These are phyloP conservation scores for Crotalus tigris DNA, from an alignment of 2,113 vertebrate genomes.

Conservation along the genomic window DNA sequence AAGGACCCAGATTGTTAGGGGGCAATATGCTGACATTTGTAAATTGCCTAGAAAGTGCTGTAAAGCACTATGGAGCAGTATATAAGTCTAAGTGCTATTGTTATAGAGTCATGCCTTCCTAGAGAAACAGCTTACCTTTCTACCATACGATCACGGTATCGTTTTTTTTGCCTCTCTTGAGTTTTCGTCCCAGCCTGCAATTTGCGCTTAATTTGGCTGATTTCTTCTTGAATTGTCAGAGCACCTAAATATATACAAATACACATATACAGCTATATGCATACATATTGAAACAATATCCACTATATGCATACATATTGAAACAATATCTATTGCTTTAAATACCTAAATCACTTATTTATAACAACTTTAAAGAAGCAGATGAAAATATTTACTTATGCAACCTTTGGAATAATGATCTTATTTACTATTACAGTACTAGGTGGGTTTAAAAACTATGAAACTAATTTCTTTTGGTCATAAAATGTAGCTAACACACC, in stretches of 20 bases:
- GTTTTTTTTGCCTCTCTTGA: conserved; percentile 79
- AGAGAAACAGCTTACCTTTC: conserved; percentile 76
- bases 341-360: not conserved
- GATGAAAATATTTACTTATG: not conserved
- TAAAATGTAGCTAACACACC: not conserved
- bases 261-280: not conserved
- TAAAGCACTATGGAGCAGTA: not conserved
- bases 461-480: not conserved
- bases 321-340: not conserved
- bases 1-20: not conserved
- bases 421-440: not conserved
- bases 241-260: conserved; percentile 40
- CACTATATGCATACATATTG: not conserved
- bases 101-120: not conserved
- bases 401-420: not conserved
- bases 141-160: conserved; percentile 81
- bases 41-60: not conserved
- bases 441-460: not conserved
- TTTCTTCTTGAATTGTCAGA: conserved; percentile 70
- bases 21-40: not conserved
- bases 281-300: not conserved
- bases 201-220: conserved; percentile 68
- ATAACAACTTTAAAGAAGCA: not conserved
- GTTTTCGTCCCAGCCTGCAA: conserved; percentile 67
- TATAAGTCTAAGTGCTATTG: not conserved